Percentiles rank a stretch among this genome's conserved stretches.
phyloP scores from a whole-genome alignment of 2,888 invertebrate species.

The Acanthosoma haemorrhoidale region DNA sequence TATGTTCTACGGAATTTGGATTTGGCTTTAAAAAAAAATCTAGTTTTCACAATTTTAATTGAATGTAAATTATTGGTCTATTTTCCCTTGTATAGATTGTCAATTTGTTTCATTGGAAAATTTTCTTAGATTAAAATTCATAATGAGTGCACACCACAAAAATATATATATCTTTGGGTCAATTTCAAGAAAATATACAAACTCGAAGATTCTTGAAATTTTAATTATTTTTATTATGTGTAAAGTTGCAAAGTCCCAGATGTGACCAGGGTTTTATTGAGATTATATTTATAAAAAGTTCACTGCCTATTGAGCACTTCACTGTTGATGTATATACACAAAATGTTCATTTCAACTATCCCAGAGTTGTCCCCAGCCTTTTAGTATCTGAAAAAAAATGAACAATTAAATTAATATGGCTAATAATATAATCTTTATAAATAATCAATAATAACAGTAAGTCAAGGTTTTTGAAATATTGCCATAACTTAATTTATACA shows the following conservation, averaged over 20 bases:
- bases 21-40: no score
- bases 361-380: not conserved
- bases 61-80: no score
- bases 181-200: not conserved
- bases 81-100: not conserved
- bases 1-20: not conserved
- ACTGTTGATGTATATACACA: not conserved
- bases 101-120: not conserved
- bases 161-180: not conserved
- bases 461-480: not conserved
- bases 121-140: not conserved
- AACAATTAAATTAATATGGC: not conserved
- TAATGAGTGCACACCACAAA: not conserved
- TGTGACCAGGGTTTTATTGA: not conserved
- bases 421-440: not conserved
- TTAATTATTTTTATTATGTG: not conserved
- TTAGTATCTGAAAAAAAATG: not conserved
- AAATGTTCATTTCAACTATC: not conserved
- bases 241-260: not conserved
- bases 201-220: not conserved
- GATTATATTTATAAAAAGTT: not conserved
- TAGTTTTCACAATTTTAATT: no score
- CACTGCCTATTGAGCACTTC: slow-evolving; percentile 10
- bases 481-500: not conserved
- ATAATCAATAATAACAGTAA: not conserved